Evolutionary conservation across 2,797 vertebrate species (phyloP), one percentile per base, ranked within the genome.

Genomic region (Psittacula echo): DNA sequence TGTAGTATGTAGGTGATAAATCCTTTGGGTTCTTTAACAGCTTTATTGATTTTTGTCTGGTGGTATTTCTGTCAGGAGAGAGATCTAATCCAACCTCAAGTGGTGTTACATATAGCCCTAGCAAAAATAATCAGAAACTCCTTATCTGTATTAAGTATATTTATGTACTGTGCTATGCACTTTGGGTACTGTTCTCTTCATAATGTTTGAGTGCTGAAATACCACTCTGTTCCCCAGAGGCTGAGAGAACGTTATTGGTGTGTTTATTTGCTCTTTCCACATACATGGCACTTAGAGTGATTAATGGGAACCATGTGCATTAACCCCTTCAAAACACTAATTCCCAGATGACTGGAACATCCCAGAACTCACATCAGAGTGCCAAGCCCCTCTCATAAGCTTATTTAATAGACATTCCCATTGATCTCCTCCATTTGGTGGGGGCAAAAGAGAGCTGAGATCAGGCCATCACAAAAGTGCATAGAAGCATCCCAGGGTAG

Each of bases 41-140:
- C 90, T 89, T 58, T 79, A 95, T 94, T 97, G 95, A 97, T 97
- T 96, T 97, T 88, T 96, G 82, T 91, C 91, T 96, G 92, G 77
- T 89, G 84, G 97, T 94, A 97, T 96, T 96, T 97, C 87, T 97
- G 94, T 97, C 94, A 89, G 90, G 85, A 82, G 89, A 94, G 83
- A 79, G 81, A 97, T 81, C 70, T 97, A 97, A 96, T 94, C 91
- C 87, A 84, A 48, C 90, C 76, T 72, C 58, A 91, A 94, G 58
- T 87, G 66, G 26, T 71, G 67, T 96, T 96, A 95, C 22, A 18
- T 80, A 88, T 47, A 96, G 62, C 45, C 64, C 78, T 79, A 32
- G 83, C 72, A 93, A 81, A 96, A 94, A 94, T 92, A 85, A 95
- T 91, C 85, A 95, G 72, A 93, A 88, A 90, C 73, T 94, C 80